Base-by-base conservation (phyloP, 2,888 invertebrate genomes). In the Aphodius sticticus region DNA sequence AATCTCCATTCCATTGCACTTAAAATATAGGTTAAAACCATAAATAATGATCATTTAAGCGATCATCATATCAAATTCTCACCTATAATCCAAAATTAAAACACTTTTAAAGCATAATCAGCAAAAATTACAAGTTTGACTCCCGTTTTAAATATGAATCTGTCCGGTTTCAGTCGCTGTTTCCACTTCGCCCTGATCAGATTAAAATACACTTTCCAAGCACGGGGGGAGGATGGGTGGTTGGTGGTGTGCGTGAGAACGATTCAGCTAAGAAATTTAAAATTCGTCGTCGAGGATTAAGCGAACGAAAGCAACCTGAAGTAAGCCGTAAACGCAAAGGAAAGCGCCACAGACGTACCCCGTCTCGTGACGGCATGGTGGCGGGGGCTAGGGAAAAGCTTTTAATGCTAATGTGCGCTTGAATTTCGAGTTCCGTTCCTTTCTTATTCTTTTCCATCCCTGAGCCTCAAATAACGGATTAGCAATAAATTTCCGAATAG, bases 391-490 rank as follows among this genome's bases (percentile, higher is more conserved):
- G 3, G n/a, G 36, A 37, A 74, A 74, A 74, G 74, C 74, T 74
- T 74, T 74, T 74, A 74, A 74, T 74, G 74, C 74, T 74, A 74
- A 74, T 74, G 74, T 74, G 15, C 36, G 74, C 26, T 74, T 74
- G 74, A 74, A 74, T 74, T 74, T 74, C 74, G 74, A 74, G 74
- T 35, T 36, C 37, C 37, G 37, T 35, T 74, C 37, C 37, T 70
- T 72, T 74, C 35, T 74, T 74, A 35, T 74, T 35, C 74, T n/a
- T 53, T 53, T 53, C 53, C 53, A 7, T 53, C 53, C 9, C 53
- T 12, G 53, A 7, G 53, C 53, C 53, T 53, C 53, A 53, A 53
- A 53, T 53, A 53, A 7, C 74, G 74, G 74, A 74, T 74, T 74
- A 74, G 35, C 74, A 53, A 53, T 53, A 53, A 53, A 53, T 53